Conservation (phyloP, 2,888 invertebrate species). For the Cheiracanthium punctorium region DNA sequence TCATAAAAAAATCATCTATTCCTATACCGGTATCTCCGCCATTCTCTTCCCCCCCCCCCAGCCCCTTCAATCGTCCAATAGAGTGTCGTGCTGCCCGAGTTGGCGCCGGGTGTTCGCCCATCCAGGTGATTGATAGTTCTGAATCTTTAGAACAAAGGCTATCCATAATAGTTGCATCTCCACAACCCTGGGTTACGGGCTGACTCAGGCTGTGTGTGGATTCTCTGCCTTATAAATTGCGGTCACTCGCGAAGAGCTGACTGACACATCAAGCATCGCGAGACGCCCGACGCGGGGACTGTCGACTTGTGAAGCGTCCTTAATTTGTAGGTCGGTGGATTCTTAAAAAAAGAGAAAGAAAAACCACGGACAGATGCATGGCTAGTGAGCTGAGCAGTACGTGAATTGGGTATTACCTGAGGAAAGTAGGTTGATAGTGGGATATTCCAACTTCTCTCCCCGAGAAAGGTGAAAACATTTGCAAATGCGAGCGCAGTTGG, state of each 20-base stretch:
- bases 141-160: constrained; percentile 70
- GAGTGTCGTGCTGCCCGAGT: neutral
- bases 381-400: too few relatives aligned
- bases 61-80: neutral
- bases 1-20: constrained; percentile 10
- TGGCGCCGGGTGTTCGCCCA: constrained; percentile 56
- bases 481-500: too few relatives aligned
- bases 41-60: too few relatives aligned
- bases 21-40: neutral
- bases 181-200: constrained; percentile 52
- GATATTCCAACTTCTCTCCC: too few relatives aligned
- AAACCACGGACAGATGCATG: too few relatives aligned
- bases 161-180: constrained; percentile 66
- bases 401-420: neutral
- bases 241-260: constrained; percentile 62
- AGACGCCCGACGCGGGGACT: constrained; percentile 37
- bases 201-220: constrained; percentile 63
- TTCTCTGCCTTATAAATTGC: constrained; percentile 68
- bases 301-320: neutral
- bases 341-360: too few relatives aligned
- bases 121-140: constrained; percentile 66
- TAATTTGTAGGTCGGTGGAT: neutral
- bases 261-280: constrained; percentile 62
- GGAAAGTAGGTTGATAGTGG: neutral
- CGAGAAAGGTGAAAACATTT: too few relatives aligned